A percentile compares a stretch with the other conserved stretches of the same genome.
phyloP scores from a whole-genome alignment of 2,797 vertebrate species.

The Phrynocephalus forsythii region DNA sequence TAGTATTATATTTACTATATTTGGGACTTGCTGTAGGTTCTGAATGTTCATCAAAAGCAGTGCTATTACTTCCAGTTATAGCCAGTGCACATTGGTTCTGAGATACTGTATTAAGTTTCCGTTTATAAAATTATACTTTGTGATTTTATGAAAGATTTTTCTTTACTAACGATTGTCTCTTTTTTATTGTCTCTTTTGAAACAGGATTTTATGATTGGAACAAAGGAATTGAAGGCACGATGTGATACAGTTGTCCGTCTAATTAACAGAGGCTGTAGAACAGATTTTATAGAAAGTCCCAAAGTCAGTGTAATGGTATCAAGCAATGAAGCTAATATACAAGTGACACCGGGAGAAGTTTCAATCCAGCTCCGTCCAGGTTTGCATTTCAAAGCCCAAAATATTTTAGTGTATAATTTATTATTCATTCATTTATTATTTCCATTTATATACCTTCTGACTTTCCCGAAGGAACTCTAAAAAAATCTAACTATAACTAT shows the following conservation, averaged over 20 bases:
- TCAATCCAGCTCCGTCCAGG: constrained; percentile 89
- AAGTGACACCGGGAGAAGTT: constrained; percentile 90
- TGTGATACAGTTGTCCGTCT: constrained; percentile 89
- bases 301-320: constrained; percentile 81
- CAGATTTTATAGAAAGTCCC: constrained; percentile 87
- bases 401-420: constrained; percentile 11
- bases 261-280: constrained; percentile 86
- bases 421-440: too few species aligned
- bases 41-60: constrained; percentile 7
- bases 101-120: constrained; percentile 35
- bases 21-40: background rate
- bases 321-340: constrained; percentile 81
- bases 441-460: too few species aligned
- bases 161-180: constrained; percentile 43
- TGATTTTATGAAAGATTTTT: constrained; percentile 34
- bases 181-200: constrained; percentile 68
- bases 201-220: constrained; percentile 88
- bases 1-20: background rate
- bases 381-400: constrained; percentile 64
- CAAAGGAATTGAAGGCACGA: constrained; percentile 79
- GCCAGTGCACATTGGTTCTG: constrained; percentile 53
- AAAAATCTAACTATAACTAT: too few species aligned
- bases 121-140: constrained; percentile 54
- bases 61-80: constrained; percentile 48
- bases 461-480: too few species aligned